A percentile compares a stretch with the other conserved stretches of the same genome.
phyloP scores from a whole-genome alignment of 2,797 vertebrate genomes.

The Kryptolebias ocellatus region DNA sequence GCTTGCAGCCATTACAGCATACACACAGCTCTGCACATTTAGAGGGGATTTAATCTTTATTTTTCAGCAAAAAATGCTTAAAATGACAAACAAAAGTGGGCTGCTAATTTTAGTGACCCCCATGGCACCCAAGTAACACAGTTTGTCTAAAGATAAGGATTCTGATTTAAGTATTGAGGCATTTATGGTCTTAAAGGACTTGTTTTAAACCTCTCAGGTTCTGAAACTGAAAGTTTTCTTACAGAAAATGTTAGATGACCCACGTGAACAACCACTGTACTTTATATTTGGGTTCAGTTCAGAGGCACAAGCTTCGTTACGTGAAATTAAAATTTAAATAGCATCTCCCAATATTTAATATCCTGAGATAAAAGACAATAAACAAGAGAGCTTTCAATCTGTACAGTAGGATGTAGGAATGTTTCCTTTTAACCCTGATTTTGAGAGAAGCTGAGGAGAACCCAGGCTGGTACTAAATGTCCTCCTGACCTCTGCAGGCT shows the following conservation, averaged over 20 bases:
- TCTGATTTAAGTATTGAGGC: neutral
- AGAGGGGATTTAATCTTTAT: neutral
- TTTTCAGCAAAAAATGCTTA: neutral
- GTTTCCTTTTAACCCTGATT: neutral
- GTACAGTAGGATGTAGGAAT: neutral
- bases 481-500: constrained; percentile 76
- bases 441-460: neutral
- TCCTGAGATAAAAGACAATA: too few species aligned
- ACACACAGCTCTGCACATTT: neutral
- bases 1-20: constrained; percentile 19
- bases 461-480: constrained; percentile 11
- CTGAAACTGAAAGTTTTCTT: neutral
- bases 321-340: too few species aligned
- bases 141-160: neutral
- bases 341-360: too few species aligned
- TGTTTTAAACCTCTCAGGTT: neutral
- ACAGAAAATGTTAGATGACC: neutral
- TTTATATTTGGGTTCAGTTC: too few species aligned
- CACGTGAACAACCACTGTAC: neutral
- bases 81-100: neutral
- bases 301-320: neutral
- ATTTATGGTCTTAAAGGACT: neutral
- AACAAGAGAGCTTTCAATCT: neutral
- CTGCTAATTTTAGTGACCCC: too few species aligned
- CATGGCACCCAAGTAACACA: neutral